A percentile compares a stretch with the other conserved stretches of the same genome.
These are phyloP conservation scores for Poeciliopsis turneri DNA, from an alignment of 2,797 vertebrate species.

Conservation along the genomic window DNA sequence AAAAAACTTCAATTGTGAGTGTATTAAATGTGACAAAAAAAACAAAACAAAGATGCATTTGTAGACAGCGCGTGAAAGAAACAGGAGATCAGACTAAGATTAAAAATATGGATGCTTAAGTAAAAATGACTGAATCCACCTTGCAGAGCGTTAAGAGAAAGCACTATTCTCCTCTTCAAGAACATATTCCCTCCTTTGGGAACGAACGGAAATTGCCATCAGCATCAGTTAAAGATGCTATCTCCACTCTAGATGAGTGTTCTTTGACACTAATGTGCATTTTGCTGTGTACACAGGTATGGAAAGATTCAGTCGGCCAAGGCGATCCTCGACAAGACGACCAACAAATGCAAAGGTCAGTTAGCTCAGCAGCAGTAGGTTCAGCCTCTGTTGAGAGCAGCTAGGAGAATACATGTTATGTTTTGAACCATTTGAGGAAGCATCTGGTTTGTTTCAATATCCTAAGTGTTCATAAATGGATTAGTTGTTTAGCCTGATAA, in stretches of 20 bases:
- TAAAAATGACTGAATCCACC: not conserved
- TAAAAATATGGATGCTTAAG: not conserved
- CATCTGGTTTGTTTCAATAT: constrained; percentile 8
- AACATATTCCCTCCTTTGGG: not conserved
- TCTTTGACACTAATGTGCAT: not conserved
- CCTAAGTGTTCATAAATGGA: constrained; percentile 28
- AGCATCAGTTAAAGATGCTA: not conserved
- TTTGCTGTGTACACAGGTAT: constrained; percentile 83
- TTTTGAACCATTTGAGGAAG: not conserved
- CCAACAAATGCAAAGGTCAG: constrained; percentile 99
- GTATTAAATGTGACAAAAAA: not conserved
- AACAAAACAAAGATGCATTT: not conserved
- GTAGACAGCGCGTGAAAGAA: not conserved
- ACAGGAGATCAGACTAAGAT: not conserved
- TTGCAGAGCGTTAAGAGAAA: not conserved
- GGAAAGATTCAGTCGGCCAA: constrained; percentile 99
- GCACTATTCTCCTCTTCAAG: not conserved
- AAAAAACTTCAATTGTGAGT: not conserved
- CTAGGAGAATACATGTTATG: not conserved
- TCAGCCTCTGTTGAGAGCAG: not conserved
- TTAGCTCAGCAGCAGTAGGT: constrained; percentile 14
- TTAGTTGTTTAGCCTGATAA: constrained; percentile 18
- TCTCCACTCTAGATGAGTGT: not conserved
- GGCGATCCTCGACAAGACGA: constrained; percentile 99
- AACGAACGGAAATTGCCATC: not conserved